Base-by-base conservation (phyloP, 1,140 invertebrate species). In the Triops cancriformis region DNA sequence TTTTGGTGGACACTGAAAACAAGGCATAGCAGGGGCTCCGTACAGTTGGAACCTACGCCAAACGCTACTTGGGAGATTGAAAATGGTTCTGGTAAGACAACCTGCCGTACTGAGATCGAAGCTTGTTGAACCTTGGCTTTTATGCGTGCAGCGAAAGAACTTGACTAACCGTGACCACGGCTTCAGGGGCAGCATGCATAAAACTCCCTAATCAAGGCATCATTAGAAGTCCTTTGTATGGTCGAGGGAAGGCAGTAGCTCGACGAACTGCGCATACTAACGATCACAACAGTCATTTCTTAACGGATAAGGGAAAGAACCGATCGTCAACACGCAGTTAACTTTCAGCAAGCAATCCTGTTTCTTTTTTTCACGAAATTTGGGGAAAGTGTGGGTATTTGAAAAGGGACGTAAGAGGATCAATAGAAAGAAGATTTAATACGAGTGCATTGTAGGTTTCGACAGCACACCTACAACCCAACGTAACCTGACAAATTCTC, bases 111-210 rank as follows among this genome's bases (percentile, higher is more conserved):
- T 64, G 51, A 64, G 51, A n/a, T 64, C 51, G 51, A 64, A 64
- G 51, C 51, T 64, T 64, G 0, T 64, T 64, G 51, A 64, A 64
- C 51, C 51, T 64, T 14, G 51, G 51, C 51, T 64, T 64, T 64
- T 64, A 64, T 64, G 51, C 51, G 51, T 23, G 10, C 51, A 64
- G 18, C 18, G 18, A 64, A 64, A 64, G 51, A 64, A 64, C 51
- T 64, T 64, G 51, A 64, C 18, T 64, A 64, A 64, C 51, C n/a
- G 51, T 64, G 51, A 64, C n/a, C 51, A 64, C 51, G 51, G 51
- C 51, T 64, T 64, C 51, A 12, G 51, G 51, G 51, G 51, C 51
- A 64, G 51, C 51, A 64, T 64, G 51, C 51, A 64, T 64, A 64
- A 64, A 64, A 64, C 7, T 64, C 51, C 51, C 51, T 64, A 64